Evolutionary conservation across 2,888 invertebrate species (phyloP).

Genomic region (Idaea biselata): DNA sequence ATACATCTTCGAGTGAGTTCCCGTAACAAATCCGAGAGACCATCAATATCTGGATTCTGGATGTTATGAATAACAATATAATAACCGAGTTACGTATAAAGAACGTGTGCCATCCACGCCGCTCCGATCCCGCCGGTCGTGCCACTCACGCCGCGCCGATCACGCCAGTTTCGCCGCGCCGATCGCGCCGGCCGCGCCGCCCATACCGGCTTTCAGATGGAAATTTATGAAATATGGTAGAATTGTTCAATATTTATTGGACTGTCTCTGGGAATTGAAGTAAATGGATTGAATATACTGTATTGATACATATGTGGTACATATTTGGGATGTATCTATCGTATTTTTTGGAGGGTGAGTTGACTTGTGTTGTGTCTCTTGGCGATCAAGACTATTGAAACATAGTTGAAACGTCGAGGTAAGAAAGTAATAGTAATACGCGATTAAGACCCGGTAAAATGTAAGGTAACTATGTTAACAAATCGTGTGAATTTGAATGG

Average conservation of each 20-base stretch:
- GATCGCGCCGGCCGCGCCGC: not conserved
- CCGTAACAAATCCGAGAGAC: conserved; percentile 1
- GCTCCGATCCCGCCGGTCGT: not conserved
- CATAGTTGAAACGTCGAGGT: too few relatives aligned
- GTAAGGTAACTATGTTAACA: too few relatives aligned
- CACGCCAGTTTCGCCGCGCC: not conserved
- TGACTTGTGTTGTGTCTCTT: not conserved
- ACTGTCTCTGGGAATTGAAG: not conserved
- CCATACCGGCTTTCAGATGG: conserved; percentile 11
- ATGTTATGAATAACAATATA: conserved; percentile 26
- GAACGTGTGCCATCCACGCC: not conserved
- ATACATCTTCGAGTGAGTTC: not conserved
- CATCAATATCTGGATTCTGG: conserved; percentile 11
- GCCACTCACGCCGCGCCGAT: not conserved
- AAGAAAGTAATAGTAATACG: too few relatives aligned
- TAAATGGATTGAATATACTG: not conserved
- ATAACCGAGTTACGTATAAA: conserved; percentile 3
- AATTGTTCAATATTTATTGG: not conserved
- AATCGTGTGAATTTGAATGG: too few relatives aligned
- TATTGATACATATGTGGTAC: not conserved
- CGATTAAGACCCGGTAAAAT: too few relatives aligned
- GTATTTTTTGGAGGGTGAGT: not conserved
- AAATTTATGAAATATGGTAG: conserved; percentile 16
- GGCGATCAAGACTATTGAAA: too few relatives aligned
- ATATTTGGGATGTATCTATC: not conserved